Evolutionary conservation across 2,113 vertebrate genomes (phyloP).

Genomic region (Saccopteryx bilineata): DNA sequence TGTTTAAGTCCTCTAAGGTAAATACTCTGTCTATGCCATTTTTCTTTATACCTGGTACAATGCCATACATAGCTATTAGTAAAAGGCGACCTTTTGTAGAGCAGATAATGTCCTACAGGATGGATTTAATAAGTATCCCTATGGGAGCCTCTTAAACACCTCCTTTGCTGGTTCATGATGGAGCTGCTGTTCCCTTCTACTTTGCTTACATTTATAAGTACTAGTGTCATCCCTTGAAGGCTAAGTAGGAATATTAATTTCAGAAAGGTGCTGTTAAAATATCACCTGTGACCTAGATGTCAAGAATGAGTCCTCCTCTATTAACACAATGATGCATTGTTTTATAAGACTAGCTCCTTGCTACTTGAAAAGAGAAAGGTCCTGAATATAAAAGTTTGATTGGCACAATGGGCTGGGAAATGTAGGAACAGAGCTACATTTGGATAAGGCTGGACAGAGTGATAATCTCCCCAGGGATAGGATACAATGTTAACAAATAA

Average conservation of each 20-base stretch:
- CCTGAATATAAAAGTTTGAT: conserved; percentile 54
- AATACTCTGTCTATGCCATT: background rate
- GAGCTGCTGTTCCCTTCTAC: conserved; percentile 25
- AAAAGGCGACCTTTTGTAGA: conserved; percentile 60
- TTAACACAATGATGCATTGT: conserved; percentile 58
- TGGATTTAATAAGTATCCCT: conserved; percentile 49
- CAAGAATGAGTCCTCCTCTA: conserved; percentile 7
- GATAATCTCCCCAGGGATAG: background rate
- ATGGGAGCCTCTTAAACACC: conserved; percentile 40
- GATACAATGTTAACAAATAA: conserved; percentile 42
- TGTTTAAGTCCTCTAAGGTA: background rate
- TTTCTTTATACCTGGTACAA: conserved; percentile 58
- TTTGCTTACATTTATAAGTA: background rate
- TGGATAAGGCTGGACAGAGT: conserved; percentile 36
- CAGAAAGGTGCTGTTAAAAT: conserved; percentile 59
- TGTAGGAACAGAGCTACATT: background rate
- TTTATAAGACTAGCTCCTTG: conserved; percentile 60
- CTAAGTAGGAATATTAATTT: conserved; percentile 49
- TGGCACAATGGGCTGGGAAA: background rate
- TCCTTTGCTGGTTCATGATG: conserved; percentile 3
- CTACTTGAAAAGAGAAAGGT: conserved; percentile 24
- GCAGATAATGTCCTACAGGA: background rate
- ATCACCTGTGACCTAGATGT: conserved; percentile 18
- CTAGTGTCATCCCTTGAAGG: background rate
- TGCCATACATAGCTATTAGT: conserved; percentile 38